Evolutionary conservation across 2,888 invertebrate genomes (phyloP), one percentile per base, ranked within the genome.

Genomic region (Neelides folsomi): DNA sequence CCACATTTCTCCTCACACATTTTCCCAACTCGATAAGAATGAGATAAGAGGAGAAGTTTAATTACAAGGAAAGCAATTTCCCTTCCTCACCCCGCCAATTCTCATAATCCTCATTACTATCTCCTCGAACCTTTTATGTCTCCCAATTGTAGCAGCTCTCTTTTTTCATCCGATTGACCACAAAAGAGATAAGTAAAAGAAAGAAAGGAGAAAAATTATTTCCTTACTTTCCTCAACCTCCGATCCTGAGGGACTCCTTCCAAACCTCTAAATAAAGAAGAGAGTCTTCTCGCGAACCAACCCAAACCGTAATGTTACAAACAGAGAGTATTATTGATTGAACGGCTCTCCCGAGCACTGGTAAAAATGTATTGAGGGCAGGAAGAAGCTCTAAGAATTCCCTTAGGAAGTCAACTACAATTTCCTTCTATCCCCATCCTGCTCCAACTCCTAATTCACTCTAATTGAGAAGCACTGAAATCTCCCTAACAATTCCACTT

Each of bases 191-290:
- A 34, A 49, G 48, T 38, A 49, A 53, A 53, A 42, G 20, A 44
- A 27, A 27, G 27, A 27, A 20, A 47, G 18, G 38, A 56, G 45
- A 53, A 57, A 59, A 59, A 54, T 55, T 54, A 58, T 56, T 56
- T 58, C 55, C 53, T 43, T 54, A 47, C 54, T 51, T 50, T 53
- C 47, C 47, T 41, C 49, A 47, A 47, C 47, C 47, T 47, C 38
- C 40, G 39, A 47, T 47, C 47, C 47, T 47, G 27, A 47, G 47
- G 47, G 47, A 47, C 47, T 47, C 47, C 20, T 47, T 40, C 40
- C 39, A 15, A 47, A 20, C 39, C 38, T n/a, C 47, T 47, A 47
- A 47, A 47, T 47, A 27, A 27, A 27, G 27, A 27, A 27, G 27
- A 27, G 27, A 27, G 27, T 27, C 27, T 27, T 27, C 7, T 27